Percentiles rank a stretch among this genome's conserved stretches.
Conservation (phyloP, 2,888 invertebrate species). For the Piscicola geometra region DNA sequence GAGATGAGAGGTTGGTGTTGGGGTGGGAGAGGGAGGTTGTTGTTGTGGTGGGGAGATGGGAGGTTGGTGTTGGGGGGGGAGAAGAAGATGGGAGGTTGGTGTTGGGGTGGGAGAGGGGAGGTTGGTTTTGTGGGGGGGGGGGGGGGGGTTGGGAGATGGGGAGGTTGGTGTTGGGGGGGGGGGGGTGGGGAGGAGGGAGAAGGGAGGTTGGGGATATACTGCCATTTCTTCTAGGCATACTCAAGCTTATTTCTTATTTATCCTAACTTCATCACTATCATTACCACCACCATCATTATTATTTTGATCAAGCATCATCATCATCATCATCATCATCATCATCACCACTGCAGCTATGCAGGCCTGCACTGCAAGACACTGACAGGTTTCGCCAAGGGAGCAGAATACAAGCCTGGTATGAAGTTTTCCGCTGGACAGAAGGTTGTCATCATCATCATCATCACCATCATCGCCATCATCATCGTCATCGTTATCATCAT, state of each 20-base stretch:
- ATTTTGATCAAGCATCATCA: neutral
- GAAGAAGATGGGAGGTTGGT: too few relatives aligned
- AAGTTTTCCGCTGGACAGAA: constrained; percentile 50
- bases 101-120: too few relatives aligned
- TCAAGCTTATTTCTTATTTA: too few relatives aligned
- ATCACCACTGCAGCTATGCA: constrained; percentile 50
- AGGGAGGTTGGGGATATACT: too few relatives aligned
- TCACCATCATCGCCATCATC: neutral
- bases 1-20: neutral
- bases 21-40: neutral
- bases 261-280: neutral
- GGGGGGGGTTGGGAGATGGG: too few relatives aligned
- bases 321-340: constrained; percentile 4
- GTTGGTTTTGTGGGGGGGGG: too few relatives aligned
- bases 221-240: too few relatives aligned
- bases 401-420: constrained; percentile 56
- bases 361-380: constrained; percentile 56
- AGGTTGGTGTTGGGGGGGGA: neutral
- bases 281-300: neutral
- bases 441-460: neutral
- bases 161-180: too few relatives aligned
- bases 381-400: constrained; percentile 56
- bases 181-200: too few relatives aligned
- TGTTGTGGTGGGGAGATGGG: too few relatives aligned
- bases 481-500: neutral